Evolutionary conservation across 2,888 invertebrate species (phyloP), one percentile per base, ranked within the genome.

Genomic region (Chouioia cunea): DNA sequence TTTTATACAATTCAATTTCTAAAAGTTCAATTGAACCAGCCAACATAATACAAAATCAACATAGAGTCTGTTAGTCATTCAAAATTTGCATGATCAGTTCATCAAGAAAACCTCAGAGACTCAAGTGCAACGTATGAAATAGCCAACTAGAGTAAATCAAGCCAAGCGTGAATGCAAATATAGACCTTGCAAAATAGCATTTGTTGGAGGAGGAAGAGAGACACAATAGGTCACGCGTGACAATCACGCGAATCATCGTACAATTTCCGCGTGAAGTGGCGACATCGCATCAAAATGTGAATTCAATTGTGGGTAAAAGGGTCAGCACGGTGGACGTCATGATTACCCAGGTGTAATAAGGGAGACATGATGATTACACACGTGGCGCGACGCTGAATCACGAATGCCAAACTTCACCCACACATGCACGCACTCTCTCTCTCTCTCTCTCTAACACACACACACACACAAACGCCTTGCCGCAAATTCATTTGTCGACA

Each of bases 401-500:
- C 60, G 76, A 75, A 74, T 77, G 80, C 76, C 79, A 80, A 79
- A 80, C 74, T 76, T 77, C 76, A 75, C 78, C 77, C 74, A 76
- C 77, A 76, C 76, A n/a, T 48, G 16, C 48, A 4, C 15, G 4
- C 4, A 15, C 48, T 48, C 10, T 15, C 48, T 47, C 3, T 4
- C 36, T 15, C 36, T 15, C 36, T 10, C 12, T 27, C 27, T 15
- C 18, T 43, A 47, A 6, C 46, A 10, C 44, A 18, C n/a, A 2
- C 48, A 27, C 27, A 27, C 48, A 15, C 43, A n/a, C 22, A 36
- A 23, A 4, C 18, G 20, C 44, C 20, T 16, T n/a, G 14, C 77
- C 74, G 77, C 79, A 80, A 79, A 80, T 80, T 79, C 77, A 81
- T 81, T 78, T 76, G 77, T 74, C 77, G 78, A 76, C 79, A 77